A percentile compares a stretch with the other conserved stretches of the same genome.
These are phyloP conservation scores for Fopius arisanus DNA, from an alignment of 1,140 invertebrate species.

Conservation along the genomic window DNA sequence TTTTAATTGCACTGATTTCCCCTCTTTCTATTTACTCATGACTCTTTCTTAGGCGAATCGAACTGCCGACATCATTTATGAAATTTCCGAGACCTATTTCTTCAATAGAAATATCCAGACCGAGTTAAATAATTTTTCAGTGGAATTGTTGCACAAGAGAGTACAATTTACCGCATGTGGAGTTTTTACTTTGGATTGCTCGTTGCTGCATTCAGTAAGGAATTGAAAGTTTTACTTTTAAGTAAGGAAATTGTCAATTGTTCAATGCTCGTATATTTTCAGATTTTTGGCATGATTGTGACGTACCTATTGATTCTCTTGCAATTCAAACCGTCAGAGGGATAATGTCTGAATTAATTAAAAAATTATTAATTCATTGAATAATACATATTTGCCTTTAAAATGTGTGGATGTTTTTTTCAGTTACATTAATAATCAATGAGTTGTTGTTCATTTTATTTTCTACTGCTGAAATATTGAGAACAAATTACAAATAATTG, in stretches of 20 bases:
- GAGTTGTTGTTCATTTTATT: no score
- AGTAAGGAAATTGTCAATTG: background rate
- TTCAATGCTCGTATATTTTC: background rate
- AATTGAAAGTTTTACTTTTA: background rate
- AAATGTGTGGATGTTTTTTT: no score
- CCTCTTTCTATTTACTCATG: no score
- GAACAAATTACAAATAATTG: no score
- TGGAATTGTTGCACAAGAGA: background rate
- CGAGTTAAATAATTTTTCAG: background rate
- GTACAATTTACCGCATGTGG: background rate
- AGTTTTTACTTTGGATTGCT: background rate
- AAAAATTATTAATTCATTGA: no score
- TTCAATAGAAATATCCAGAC: background rate
- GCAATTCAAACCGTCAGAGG: background rate
- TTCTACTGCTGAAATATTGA: no score
- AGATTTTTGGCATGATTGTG: background rate
- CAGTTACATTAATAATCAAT: no score
- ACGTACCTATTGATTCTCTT: background rate
- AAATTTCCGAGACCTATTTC: background rate
- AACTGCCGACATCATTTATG: background rate
- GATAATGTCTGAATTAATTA: no score
- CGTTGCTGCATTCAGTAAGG: background rate
- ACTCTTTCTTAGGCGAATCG: background rate
- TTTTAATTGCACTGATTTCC: no score
- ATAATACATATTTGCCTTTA: no score